These are phyloP conservation scores for Styela clava DNA, from an alignment of 23 tunicate genomes.

Conservation along the genomic window DNA sequence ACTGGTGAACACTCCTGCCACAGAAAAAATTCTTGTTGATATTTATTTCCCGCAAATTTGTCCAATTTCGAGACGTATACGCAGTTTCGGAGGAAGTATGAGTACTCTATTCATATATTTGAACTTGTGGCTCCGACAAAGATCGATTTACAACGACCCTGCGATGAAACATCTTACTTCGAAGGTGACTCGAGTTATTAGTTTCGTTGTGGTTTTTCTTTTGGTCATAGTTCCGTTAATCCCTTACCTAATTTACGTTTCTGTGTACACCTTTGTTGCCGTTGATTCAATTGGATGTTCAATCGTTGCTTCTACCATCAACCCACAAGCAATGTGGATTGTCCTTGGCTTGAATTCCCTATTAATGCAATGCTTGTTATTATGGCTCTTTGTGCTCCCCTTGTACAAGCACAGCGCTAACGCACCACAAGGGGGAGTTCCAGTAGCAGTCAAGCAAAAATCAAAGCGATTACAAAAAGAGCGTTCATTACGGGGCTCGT, in stretches of 20 bases:
- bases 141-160: neutral
- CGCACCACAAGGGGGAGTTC: neutral
- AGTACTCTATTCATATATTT: neutral
- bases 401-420: neutral
- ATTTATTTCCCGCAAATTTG: neutral
- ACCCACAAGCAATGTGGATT: neutral
- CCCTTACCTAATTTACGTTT: neutral
- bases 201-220: too few species aligned
- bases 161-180: slow-evolving; percentile 5
- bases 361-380: neutral
- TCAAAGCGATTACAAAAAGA: neutral
- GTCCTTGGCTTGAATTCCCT: neutral
- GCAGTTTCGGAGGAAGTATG: neutral
- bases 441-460: neutral
- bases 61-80: neutral
- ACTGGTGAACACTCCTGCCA: neutral
- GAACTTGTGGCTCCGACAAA: neutral
- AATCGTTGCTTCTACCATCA: neutral
- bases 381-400: neutral
- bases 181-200: neutral
- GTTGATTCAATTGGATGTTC: neutral
- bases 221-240: neutral
- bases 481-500: neutral
- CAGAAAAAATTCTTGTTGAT: neutral
- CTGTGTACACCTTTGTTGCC: neutral